Evolutionary conservation across 2,797 vertebrate genomes (phyloP).

Genomic region (Okamejei kenojei): DNA sequence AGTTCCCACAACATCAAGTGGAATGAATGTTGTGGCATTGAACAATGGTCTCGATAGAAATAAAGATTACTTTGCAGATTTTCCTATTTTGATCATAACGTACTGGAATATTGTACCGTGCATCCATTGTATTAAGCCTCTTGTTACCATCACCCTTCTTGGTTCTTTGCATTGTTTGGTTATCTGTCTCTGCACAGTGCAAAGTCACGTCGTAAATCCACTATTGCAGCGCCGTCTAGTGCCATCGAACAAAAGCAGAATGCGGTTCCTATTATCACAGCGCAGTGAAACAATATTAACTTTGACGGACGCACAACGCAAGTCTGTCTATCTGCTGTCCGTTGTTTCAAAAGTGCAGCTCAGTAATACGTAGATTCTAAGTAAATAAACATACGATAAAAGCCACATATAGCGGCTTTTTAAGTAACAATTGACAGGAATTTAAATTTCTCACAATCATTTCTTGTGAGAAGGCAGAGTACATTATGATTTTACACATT

Average conservation of each 20-base stretch:
- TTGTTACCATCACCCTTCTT: background rate
- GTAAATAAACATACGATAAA: background rate
- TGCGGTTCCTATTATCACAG: background rate
- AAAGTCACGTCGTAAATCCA: background rate
- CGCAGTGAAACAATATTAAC: no score
- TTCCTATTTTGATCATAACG: background rate
- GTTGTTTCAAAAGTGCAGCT: background rate
- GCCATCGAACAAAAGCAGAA: background rate
- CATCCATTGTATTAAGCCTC: background rate
- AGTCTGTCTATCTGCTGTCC: background rate
- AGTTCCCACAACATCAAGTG: background rate
- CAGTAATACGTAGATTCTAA: background rate
- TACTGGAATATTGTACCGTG: background rate
- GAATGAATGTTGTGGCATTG: background rate
- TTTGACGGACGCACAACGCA: background rate
- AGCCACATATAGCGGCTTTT: no score
- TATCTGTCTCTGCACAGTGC: background rate
- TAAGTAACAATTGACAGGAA: background rate
- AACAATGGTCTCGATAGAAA: background rate
- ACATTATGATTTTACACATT: no score
- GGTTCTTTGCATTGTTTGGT: background rate
- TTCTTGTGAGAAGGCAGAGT: background rate
- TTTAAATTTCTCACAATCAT: background rate
- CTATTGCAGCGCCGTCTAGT: background rate
- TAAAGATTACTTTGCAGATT: background rate